Percentiles rank a stretch among this genome's conserved stretches.
Conservation (phyloP, 1,140 invertebrate species). For the Stenopsyche tienmushanensis region DNA sequence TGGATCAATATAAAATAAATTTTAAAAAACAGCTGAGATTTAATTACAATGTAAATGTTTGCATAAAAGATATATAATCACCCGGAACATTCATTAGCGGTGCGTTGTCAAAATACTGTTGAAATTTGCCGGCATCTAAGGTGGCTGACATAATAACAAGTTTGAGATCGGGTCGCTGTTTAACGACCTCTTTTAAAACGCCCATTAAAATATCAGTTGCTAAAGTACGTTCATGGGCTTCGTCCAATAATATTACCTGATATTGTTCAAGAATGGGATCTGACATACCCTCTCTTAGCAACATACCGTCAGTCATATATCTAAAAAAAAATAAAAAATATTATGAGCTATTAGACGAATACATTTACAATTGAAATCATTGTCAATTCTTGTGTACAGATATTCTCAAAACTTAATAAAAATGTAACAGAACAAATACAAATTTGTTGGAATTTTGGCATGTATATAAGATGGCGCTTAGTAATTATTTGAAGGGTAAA, state of each 20-base stretch:
- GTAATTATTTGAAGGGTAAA: no score
- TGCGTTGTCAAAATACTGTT: slow-evolving; percentile 97
- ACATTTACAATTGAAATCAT: no score
- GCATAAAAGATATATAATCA: slow-evolving; percentile 32
- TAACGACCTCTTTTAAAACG: slow-evolving; percentile 95
- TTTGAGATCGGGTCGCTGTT: slow-evolving; percentile 92
- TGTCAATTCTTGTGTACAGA: no score
- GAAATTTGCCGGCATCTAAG: slow-evolving; percentile 99
- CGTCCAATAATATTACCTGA: slow-evolving; percentile 94
- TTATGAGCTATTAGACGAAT: no score
- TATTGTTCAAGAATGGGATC: slow-evolving; percentile 97
- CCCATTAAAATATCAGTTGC: slow-evolving; percentile 99
- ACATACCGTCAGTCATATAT: slow-evolving; percentile 99
- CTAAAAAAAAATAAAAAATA: slow-evolving; percentile 48
- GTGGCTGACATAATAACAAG: slow-evolving; percentile 99
- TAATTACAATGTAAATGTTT: background rate
- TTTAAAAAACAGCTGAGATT: background rate
- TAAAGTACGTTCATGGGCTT: slow-evolving; percentile 98
- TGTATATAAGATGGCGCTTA: no score
- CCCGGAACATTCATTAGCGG: slow-evolving; percentile 98
- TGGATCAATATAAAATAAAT: slow-evolving; percentile 1
- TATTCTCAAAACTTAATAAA: no score
- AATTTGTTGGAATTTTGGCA: no score
- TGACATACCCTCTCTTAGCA: slow-evolving; percentile 98
- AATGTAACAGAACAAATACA: no score